Evolutionary conservation across 2,113 vertebrate genomes (phyloP), one percentile per base, ranked within the genome.

Genomic region (Seriola dumerili): DNA sequence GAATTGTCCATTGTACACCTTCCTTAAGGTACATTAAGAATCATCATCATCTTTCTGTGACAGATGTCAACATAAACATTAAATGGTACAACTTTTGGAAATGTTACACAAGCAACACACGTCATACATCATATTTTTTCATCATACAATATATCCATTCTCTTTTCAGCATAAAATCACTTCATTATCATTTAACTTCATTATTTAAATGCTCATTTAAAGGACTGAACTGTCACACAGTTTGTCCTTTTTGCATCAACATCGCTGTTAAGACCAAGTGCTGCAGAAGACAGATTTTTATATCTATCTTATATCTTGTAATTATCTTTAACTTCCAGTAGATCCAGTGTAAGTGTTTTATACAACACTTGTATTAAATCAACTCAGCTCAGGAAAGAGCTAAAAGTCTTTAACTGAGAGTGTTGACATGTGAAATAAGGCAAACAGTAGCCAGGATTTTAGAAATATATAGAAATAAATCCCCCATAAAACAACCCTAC

Each of bases 31-130:
- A 21, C 48, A 29, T 48, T 23, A 44, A 57, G 19, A 74, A 59
- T 44, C 59, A 2, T 48, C 77, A 9, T n/a, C 36, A 42, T 23
- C 19, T 34, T 64, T n/a, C 34, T 78, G 62, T 46, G 34, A 72
- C 55, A 59, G 21, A 23, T 40, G 2, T 64, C 40, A 59, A 77
- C 44, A 71, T 57, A 40, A 79, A 80, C 29, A 46, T 74, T 75
- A 80, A 75, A 81, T 74, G 69, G 3, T 12, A 83, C 50, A 74
- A 71, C 21, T 65, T 70, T 68, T 52, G 25, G 48, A 80, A 79
- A 84, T 57, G 61, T 79, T 69, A 72, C 38, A 55, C 29, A 21
- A 63, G 36, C 29, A 29, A 59, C n/a, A 74, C 16, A 29, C 21
- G 29, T 29, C 29, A 29, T 29, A 29, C 29, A 29, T 29, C 29